phyloP scores from a whole-genome alignment of 1,140 invertebrate genomes.

The Trialeurodes vaporariorum region DNA sequence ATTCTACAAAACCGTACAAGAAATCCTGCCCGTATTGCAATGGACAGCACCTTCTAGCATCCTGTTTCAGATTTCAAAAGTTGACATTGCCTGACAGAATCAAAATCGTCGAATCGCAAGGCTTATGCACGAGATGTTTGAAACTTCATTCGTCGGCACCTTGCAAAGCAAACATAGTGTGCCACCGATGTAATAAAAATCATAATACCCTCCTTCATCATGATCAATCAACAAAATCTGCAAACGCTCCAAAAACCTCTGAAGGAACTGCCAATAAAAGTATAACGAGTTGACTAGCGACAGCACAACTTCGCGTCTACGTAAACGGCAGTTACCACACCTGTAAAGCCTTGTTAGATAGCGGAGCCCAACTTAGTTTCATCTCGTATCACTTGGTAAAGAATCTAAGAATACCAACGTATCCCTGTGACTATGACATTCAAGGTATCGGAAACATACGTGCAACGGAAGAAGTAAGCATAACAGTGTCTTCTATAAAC shows the following conservation, averaged over 20 bases:
- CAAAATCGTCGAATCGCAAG: not conserved
- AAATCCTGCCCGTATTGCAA: not conserved
- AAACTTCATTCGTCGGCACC: not conserved
- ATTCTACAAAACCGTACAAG: too few species aligned
- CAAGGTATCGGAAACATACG: not conserved
- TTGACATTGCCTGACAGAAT: not conserved
- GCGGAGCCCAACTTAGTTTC: not conserved
- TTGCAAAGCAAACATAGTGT: too few species aligned
- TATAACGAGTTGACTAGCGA: not conserved
- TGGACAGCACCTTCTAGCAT: not conserved
- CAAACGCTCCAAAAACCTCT: not conserved
- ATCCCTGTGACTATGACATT: not conserved
- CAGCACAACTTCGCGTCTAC: not conserved
- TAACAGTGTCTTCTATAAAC: not conserved
- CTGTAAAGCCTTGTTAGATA: not conserved
- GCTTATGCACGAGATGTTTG: not conserved
- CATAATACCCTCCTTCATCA: not conserved
- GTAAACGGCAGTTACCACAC: too few species aligned
- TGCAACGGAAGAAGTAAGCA: not conserved
- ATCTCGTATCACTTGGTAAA: not conserved
- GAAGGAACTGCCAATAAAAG: not conserved
- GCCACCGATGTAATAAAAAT: not conserved
- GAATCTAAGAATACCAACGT: not conserved
- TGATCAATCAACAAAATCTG: not conserved
- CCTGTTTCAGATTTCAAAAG: not conserved